Evolutionary conservation across 2,888 invertebrate genomes (phyloP).

Genomic region (Cylindroiulus punctatus): DNA sequence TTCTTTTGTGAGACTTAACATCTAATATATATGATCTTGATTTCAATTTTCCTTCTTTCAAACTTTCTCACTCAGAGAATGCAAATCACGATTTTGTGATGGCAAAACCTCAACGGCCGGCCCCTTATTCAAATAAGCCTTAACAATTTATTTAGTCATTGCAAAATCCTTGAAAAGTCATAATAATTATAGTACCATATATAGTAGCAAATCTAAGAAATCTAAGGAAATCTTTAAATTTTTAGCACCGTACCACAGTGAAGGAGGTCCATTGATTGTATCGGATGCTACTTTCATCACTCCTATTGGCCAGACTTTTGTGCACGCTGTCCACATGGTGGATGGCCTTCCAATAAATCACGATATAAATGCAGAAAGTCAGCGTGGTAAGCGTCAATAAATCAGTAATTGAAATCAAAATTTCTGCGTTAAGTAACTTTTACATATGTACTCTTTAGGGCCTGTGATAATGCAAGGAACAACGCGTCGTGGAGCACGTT

Average conservation of each 20-base stretch:
- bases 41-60: no score
- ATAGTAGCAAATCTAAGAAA: no score
- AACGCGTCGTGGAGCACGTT: constrained; percentile 64
- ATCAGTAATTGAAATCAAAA: neutral
- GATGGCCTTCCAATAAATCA: constrained; percentile 59
- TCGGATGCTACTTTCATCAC: constrained; percentile 59
- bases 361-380: constrained; percentile 61
- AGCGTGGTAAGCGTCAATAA: constrained; percentile 58
- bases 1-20: no score
- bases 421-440: neutral
- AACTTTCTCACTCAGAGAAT: no score
- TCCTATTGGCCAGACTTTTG: constrained; percentile 60
- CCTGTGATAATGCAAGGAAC: constrained; percentile 60
- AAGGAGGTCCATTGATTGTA: constrained; percentile 60
- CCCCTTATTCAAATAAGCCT: no score
- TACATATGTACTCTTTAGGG: neutral
- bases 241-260: constrained; percentile 59
- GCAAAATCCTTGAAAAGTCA: no score
- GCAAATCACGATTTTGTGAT: no score
- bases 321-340: constrained; percentile 59
- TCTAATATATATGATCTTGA: no score
- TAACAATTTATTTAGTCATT: no score
- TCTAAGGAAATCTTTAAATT: neutral
- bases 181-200: no score
- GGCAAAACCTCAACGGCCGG: no score